phyloP scores from a whole-genome alignment of 2,113 vertebrate species.

The Rhabdornis inornatus region DNA sequence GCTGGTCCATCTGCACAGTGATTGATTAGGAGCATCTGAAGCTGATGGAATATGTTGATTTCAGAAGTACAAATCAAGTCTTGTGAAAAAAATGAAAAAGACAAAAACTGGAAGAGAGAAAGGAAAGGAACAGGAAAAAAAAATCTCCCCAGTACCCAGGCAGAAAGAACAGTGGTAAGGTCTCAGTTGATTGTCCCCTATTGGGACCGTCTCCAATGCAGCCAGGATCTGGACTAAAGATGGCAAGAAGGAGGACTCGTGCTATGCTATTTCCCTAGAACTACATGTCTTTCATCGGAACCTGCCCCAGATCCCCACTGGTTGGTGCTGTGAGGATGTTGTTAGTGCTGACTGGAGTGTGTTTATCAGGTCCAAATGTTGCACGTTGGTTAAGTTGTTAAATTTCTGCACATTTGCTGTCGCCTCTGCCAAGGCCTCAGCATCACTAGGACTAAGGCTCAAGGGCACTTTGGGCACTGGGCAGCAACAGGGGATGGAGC shows the following conservation, averaged over 20 bases:
- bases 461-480: not conserved
- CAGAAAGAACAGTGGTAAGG: not conserved
- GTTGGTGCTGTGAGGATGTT: not conserved
- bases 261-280: not conserved
- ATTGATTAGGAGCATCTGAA: not conserved
- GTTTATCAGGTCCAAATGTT: not conserved
- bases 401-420: not conserved
- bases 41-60: not conserved
- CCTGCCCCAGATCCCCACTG: not conserved
- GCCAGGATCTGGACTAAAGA: not conserved
- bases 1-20: not conserved
- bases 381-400: not conserved
- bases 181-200: fast-evolving
- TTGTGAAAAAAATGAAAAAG: not conserved
- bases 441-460: not conserved
- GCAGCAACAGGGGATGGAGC: not conserved
- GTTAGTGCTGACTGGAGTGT: not conserved
- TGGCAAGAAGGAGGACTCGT: not conserved
- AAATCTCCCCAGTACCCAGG: not conserved
- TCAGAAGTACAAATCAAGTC: not conserved
- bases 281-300: not conserved
- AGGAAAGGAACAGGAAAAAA: not conserved
- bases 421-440: not conserved
- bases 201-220: not conserved
- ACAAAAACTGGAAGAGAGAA: not conserved